phyloP scores from a whole-genome alignment of 2,113 vertebrate species.

The Aviceda subcristata region DNA sequence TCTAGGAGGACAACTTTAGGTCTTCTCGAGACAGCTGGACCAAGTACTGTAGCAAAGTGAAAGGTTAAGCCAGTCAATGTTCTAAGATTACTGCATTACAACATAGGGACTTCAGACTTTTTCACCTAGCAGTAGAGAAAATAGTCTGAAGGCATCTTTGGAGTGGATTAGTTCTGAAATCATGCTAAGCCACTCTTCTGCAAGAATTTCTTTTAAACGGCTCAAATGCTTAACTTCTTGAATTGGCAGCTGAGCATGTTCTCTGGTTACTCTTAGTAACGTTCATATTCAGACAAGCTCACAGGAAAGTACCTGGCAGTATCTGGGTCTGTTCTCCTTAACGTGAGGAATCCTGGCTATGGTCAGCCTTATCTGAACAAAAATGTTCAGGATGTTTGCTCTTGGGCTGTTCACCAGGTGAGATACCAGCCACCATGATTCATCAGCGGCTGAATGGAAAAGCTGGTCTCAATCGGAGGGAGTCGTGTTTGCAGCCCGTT shows the following conservation, averaged over 20 bases:
- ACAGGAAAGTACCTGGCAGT: background rate
- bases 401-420: background rate
- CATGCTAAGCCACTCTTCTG: background rate
- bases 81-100: background rate
- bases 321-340: background rate
- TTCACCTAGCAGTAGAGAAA: background rate
- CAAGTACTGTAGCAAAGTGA: background rate
- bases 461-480: background rate
- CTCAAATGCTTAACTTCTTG: constrained; percentile 11
- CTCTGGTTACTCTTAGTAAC: background rate
- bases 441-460: background rate
- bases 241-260: background rate
- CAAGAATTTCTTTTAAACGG: background rate
- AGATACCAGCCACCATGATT: background rate
- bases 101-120: background rate
- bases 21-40: background rate
- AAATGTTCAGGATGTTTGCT: constrained; percentile 2
- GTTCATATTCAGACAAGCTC: background rate
- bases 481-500: accelerated
- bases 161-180: constrained; percentile 34
- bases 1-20: background rate
- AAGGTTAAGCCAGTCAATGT: background rate
- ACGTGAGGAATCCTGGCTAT: background rate
- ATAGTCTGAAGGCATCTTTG: background rate
- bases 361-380: background rate